Conservation (phyloP, 2,797 vertebrate species). For the Sphenopsis melanotis region DNA sequence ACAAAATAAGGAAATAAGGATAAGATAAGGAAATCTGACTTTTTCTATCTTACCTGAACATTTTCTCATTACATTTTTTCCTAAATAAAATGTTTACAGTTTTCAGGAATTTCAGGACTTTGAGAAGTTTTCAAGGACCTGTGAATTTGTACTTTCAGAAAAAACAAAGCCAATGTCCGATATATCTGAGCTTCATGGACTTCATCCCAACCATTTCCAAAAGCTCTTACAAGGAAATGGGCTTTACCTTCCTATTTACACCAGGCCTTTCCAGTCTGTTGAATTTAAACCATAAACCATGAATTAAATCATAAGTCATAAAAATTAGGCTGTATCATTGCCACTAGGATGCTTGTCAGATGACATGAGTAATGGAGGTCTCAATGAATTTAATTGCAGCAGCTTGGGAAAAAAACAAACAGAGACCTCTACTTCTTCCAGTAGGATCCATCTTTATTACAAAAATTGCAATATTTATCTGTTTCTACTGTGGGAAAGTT, state of each 20-base stretch:
- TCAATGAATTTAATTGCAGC: neutral
- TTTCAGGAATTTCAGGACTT: neutral
- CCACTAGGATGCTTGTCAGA: neutral
- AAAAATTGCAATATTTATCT: neutral
- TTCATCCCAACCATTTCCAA: neutral
- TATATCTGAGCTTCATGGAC: neutral
- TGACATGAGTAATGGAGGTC: accelerated
- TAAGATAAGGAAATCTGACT: neutral
- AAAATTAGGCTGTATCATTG: neutral
- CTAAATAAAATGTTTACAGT: neutral
- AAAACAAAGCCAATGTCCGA: neutral
- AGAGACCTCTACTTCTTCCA: neutral
- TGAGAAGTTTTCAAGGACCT: neutral
- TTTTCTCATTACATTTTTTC: neutral
- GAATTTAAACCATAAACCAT: neutral
- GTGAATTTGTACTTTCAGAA: neutral
- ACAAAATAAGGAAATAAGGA: neutral
- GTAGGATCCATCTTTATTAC: neutral
- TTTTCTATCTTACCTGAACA: neutral
- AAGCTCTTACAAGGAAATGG: neutral
- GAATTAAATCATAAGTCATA: neutral
- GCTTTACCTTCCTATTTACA: neutral
- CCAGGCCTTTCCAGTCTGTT: neutral
- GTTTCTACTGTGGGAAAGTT: neutral
- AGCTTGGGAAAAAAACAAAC: neutral